Evolutionary conservation across 1,140 invertebrate species (phyloP).

Genomic region (Meloidogyne chitwoodi): DNA sequence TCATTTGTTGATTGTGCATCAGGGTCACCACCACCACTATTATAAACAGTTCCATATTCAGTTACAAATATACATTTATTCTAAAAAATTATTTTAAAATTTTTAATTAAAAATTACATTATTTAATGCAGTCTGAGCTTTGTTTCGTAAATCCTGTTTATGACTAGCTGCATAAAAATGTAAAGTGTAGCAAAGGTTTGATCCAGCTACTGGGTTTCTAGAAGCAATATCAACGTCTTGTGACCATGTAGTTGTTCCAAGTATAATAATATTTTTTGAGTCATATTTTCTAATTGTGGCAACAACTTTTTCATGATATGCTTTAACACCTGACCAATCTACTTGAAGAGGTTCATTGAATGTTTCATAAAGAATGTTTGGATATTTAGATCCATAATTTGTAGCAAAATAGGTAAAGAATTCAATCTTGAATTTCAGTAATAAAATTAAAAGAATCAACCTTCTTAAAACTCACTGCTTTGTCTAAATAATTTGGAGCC

Average conservation of each 20-base stretch:
- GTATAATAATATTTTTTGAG: constrained; percentile 23
- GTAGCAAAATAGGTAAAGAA: constrained; percentile 15
- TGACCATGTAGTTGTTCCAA: constrained; percentile 18
- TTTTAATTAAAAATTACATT: neutral
- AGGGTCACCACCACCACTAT: constrained; percentile 1
- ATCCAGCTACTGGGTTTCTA: neutral
- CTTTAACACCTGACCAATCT: constrained; percentile 7
- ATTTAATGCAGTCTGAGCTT: constrained; percentile 1
- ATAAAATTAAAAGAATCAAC: too few relatives aligned
- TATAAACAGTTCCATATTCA: constrained; percentile 20
- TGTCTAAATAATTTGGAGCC: neutral
- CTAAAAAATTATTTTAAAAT: neutral
- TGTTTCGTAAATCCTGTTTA: neutral
- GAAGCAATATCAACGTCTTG: constrained; percentile 14
- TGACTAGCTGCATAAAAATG: constrained; percentile 14
- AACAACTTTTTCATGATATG: constrained; percentile 2
- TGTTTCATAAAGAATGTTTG: constrained; percentile 21
- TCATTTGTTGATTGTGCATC: neutral
- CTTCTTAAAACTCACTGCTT: constrained; percentile 1
- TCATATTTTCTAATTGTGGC: constrained; percentile 13
- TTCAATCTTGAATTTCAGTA: constrained; percentile 1
- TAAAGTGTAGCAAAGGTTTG: constrained; percentile 14
- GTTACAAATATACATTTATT: constrained; percentile 16
- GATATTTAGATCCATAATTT: constrained; percentile 14
- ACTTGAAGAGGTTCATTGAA: constrained; percentile 22